These are phyloP conservation scores for Zelostemma sp. DNA, from an alignment of 1,140 invertebrate species.

Conservation along the genomic window DNA sequence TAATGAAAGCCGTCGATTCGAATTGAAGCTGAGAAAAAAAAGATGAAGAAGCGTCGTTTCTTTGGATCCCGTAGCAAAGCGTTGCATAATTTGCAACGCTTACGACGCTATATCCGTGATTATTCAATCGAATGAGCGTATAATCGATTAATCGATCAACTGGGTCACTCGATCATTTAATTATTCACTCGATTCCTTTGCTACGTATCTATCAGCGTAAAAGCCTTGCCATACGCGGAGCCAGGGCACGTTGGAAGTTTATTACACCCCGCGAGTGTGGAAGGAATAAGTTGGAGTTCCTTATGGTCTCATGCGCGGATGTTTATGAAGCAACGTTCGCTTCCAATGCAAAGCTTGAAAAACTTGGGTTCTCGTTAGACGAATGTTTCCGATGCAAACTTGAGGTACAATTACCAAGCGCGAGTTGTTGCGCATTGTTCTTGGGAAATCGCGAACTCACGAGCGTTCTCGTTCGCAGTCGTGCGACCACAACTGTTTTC, in stretches of 20 bases:
- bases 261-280: no score
- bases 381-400: neutral
- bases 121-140: conserved; percentile 42
- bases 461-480: conserved; percentile 26
- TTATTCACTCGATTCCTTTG: conserved; percentile 28
- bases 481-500: conserved; percentile 24
- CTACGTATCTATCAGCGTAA: no score
- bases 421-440: conserved; percentile 2
- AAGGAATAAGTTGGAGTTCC: no score
- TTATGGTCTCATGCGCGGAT: no score
- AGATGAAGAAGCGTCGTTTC: neutral
- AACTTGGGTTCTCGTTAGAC: no score
- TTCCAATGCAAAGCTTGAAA: no score
- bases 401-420: neutral
- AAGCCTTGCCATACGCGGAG: no score
- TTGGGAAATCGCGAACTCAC: conserved; percentile 16
- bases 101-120: conserved; percentile 26
- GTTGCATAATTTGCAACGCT: conserved; percentile 5
- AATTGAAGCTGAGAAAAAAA: neutral
- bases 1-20: neutral
- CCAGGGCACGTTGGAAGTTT: no score
- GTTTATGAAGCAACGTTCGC: no score
- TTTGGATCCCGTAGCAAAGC: neutral
- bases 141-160: conserved; percentile 45
- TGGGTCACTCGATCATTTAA: conserved; percentile 45